Evolutionary conservation across 2,113 vertebrate genomes (phyloP), one percentile per base, ranked within the genome.

Genomic region (pig (Sus scrofa)): DNA sequence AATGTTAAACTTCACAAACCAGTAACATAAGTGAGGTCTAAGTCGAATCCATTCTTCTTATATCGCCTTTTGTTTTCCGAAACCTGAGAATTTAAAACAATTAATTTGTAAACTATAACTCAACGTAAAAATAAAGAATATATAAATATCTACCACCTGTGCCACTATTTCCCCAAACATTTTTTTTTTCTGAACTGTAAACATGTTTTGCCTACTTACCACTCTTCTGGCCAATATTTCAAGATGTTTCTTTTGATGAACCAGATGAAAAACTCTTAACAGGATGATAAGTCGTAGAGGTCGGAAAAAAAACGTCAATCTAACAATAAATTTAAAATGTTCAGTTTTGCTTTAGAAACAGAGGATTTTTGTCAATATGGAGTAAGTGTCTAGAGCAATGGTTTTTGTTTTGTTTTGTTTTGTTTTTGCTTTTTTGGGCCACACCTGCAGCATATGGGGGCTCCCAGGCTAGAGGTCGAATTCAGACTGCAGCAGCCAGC

Each of bases 11-110:
- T 52, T 94, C 82, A 95, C 97, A 70, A 94, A 99, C 99, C 99
- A 98, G 99, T 99, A 97, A 99, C 86, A 0, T 99, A 99, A 88
- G 99, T 99, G 39, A 99, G 99, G 91, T 99, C 99, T 89, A 99
- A 98, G 97, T 99, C 99, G 98, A 99, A 99, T 65, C 99, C 99
- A 98, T 99, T 99, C 94, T 99, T 99, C 92, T 98, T 98, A 96
- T 99, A 99, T 30, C 99, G 99, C 20, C 99, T 98, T 98, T 99
- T 99, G 98, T 99, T 99, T 98, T 99, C 99, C 20, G 99, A 99
- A 88, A 99, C 98, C 99, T 99, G 89, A 34, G 27, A 84, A 62
- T 88, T 81, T 62, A 89, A 93, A 96, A 88, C 13, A 91, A 85
- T 18, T 10, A 60, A 73, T 68, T 68, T 2, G 30, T 9, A 11